These are phyloP conservation scores for Anableps anableps DNA, from an alignment of 2,797 vertebrate species.

Conservation along the genomic window DNA sequence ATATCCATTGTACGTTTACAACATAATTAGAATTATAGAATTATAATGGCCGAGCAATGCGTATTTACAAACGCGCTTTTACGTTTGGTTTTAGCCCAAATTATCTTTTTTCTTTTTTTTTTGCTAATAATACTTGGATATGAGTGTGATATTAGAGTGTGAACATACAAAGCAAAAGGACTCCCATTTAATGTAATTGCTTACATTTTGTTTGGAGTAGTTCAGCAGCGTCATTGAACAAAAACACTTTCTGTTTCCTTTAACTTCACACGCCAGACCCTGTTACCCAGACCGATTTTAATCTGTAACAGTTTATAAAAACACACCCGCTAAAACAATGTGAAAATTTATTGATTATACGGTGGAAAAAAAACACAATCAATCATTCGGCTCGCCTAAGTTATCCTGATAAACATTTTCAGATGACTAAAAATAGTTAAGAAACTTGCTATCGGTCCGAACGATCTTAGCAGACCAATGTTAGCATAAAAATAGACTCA, in stretches of 20 bases:
- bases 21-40: not conserved
- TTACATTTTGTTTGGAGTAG: not conserved
- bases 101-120: not conserved
- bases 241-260: conserved; percentile 12
- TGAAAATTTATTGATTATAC: not conserved
- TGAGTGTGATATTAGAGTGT: not conserved
- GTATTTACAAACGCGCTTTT: not conserved
- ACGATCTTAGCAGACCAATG: no score
- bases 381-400: not conserved
- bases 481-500: conserved; percentile 3
- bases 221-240: not conserved
- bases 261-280: not conserved
- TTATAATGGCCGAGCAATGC: not conserved
- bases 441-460: no score
- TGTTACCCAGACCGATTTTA: not conserved
- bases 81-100: not conserved
- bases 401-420: not conserved
- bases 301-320: not conserved
- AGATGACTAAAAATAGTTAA: not conserved
- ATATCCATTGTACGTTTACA: not conserved
- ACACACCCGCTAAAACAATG: no score
- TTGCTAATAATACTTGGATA: not conserved
- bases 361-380: not conserved
- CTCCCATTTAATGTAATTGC: not conserved
- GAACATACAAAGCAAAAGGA: not conserved